These are phyloP conservation scores for Cyprinodon diabolis DNA, from an alignment of 2,797 vertebrate genomes.

Conservation along the genomic window DNA sequence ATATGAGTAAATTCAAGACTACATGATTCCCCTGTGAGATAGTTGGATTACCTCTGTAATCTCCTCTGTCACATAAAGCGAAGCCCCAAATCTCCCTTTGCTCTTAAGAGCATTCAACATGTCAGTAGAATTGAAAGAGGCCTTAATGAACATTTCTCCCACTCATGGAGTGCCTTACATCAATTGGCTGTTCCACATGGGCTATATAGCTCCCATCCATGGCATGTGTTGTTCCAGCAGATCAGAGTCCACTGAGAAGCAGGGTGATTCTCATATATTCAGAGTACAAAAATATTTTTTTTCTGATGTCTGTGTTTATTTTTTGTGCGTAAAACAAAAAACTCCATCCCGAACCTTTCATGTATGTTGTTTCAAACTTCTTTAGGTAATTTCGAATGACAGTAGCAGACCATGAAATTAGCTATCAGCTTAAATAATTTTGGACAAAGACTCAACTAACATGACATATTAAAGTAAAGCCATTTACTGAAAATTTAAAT, in stretches of 20 bases:
- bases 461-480: conserved; percentile 28
- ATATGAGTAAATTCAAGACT: conserved; percentile 79
- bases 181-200: conserved; percentile 74
- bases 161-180: conserved; percentile 57
- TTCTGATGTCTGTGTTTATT: neutral
- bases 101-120: conserved; percentile 83
- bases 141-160: conserved; percentile 78
- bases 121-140: conserved; percentile 86
- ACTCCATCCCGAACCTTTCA: conserved; percentile 4
- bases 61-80: conserved; percentile 90
- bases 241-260: conserved; percentile 61
- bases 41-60: conserved; percentile 88
- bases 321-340: conserved; percentile 6
- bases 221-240: conserved; percentile 42
- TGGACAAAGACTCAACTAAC: conserved; percentile 22
- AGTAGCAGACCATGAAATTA: conserved; percentile 1
- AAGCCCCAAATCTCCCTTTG: conserved; percentile 83
- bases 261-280: conserved; percentile 58
- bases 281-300: conserved; percentile 48
- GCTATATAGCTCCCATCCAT: conserved; percentile 53
- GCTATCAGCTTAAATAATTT: conserved; percentile 27
- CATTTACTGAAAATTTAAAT: conserved; percentile 45
- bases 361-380: conserved; percentile 13
- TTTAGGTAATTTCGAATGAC: conserved; percentile 20
- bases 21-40: conserved; percentile 82